Evolutionary conservation across 2,888 invertebrate species (phyloP), one percentile per base, ranked within the genome.

Genomic region (Trachelus iudaicus): DNA sequence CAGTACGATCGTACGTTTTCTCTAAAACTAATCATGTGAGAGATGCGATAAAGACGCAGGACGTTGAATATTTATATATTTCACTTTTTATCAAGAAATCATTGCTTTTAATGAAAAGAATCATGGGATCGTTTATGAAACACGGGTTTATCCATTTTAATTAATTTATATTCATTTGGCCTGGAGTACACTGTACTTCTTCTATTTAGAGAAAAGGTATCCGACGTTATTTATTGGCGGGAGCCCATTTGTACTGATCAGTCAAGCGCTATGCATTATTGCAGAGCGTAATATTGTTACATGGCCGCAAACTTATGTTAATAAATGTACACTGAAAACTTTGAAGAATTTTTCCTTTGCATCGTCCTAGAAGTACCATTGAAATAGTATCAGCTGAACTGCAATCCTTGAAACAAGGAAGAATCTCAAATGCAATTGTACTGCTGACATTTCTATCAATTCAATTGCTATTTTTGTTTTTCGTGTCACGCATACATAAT

Each of bases 31-130:
- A 56, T 56, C 40, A 23, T 15, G 71, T 0, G 23, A 30, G 30
- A 71, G 30, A 13, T 23, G 12, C 76, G 69, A 75, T 13, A 73
- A 75, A 75, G 68, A 40, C 40, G 68, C 77, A 73, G 40, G 40
- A 56, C 40, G 40, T 56, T 56, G 79, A 80, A 79, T 81, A 83
- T 83, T 85, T 85, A 82, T 83, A 83, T 86, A 85, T 81, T 79
- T 81, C 80, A 80, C 79, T 83, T 79, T 83, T 82, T 81, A 82
- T 75, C 77, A 69, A 37, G 81, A 69, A 75, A 68, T 79, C 69
- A 23, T 80, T 76, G 81, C 23, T 69, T 79, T 76, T 69, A 75
- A 79, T 73, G 76, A 34, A 74, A 71, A 68, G 23, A 30, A 75
- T 69, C 37, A 31, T 12, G 31, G 73, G 77, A 73, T 33, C 31